Conservation (phyloP, 1,140 invertebrate genomes). For the Caerostris darwini region DNA sequence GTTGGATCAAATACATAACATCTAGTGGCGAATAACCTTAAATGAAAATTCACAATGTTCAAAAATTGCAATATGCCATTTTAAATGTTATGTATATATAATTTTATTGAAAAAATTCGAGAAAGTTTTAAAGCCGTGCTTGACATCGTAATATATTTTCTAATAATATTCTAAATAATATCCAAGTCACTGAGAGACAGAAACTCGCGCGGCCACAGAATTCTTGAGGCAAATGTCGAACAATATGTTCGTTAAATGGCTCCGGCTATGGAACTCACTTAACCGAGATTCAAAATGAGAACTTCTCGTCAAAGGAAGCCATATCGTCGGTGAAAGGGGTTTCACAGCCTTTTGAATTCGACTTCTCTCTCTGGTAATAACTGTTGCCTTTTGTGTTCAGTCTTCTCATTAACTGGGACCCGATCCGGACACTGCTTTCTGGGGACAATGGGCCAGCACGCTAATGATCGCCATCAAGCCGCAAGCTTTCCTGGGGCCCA, state of each 20-base stretch:
- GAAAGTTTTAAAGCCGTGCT: too few species aligned
- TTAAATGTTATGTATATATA: too few species aligned
- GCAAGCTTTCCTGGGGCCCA: constrained; percentile 30
- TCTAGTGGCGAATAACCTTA: too few species aligned
- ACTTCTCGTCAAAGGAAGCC: constrained; percentile 45
- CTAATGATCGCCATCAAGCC: constrained; percentile 68
- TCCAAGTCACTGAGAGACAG: neutral
- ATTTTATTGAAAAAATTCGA: too few species aligned
- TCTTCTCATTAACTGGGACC: constrained; percentile 65
- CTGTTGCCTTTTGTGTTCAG: constrained; percentile 58
- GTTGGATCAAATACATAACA: too few species aligned
- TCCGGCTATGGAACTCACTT: neutral
- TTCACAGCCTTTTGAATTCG: constrained; percentile 32
- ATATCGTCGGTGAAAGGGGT: neutral
- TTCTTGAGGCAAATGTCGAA: neutral
- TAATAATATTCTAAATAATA: too few species aligned
- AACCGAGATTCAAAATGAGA: constrained; percentile 53
- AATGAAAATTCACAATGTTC: too few species aligned
- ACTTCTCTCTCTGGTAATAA: constrained; percentile 61
- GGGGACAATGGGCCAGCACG: constrained; percentile 5
- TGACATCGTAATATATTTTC: too few species aligned
- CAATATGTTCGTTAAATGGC: neutral
- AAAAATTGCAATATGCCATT: too few species aligned
- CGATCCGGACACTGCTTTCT: neutral
- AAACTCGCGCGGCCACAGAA: neutral